Evolutionary conservation across 2,113 vertebrate genomes (phyloP).

Genomic region (Epinephelus moara): DNA sequence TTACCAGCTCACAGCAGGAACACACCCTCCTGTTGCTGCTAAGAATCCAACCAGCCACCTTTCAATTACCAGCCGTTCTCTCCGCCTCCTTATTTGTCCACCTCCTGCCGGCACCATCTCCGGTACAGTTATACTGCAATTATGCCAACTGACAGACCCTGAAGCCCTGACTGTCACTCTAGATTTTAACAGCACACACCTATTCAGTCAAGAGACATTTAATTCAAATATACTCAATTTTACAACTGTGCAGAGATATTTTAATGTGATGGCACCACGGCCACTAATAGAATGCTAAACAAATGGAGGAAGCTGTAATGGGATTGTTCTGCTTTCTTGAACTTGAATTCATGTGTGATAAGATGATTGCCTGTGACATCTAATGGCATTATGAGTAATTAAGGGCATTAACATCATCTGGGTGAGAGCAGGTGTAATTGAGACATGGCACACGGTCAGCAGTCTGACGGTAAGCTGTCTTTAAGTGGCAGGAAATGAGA

Average conservation of each 20-base stretch:
- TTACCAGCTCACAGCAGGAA: slow-evolving; percentile 12
- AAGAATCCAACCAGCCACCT: slow-evolving; percentile 30
- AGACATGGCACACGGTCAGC: slow-evolving; percentile 42
- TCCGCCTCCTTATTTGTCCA: slow-evolving; percentile 25
- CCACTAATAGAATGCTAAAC: slow-evolving; percentile 35
- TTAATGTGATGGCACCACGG: background rate
- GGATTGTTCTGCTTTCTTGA: slow-evolving; percentile 56
- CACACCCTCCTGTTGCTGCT: slow-evolving; percentile 13
- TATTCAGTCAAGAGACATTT: slow-evolving; percentile 56
- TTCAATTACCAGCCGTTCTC: slow-evolving; percentile 24
- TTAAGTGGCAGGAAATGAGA: slow-evolving; percentile 49
- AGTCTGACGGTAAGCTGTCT: slow-evolving; percentile 38
- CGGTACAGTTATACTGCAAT: slow-evolving; percentile 47
- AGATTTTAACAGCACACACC: slow-evolving; percentile 36
- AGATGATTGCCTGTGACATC: slow-evolving; percentile 40
- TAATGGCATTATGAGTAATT: slow-evolving; percentile 38
- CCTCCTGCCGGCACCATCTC: slow-evolving; percentile 19
- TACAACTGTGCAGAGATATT: slow-evolving; percentile 34
- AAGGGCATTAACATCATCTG: slow-evolving; percentile 48
- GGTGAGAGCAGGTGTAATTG: slow-evolving; percentile 53
- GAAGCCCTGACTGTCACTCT: slow-evolving; percentile 19
- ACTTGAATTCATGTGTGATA: slow-evolving; percentile 21
- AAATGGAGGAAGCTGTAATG: slow-evolving; percentile 47
- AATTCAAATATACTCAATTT: slow-evolving; percentile 66
- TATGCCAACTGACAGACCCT: slow-evolving; percentile 47